Evolutionary conservation across 92 coral and sea anemone species (phyloP), one percentile per base, ranked within the genome.

Genomic region (Actinernus sp.): DNA sequence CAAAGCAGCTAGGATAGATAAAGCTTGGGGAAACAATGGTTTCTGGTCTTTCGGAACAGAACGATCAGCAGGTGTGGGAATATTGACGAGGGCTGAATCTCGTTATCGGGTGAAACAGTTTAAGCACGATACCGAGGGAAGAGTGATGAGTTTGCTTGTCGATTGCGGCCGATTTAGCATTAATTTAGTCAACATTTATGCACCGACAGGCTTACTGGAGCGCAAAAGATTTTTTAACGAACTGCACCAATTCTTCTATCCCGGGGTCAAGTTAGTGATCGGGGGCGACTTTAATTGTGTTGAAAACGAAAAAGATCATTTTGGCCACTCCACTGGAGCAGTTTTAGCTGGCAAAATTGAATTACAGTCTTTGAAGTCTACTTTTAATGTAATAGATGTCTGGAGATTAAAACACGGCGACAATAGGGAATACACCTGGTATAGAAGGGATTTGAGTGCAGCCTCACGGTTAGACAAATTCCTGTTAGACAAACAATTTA

Each of bases 281-380:
- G 83, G 45, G 1, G 84, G 89, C 0, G 79, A 75, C 28, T 83
- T 83, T 17, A 76, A 76, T 21, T 83, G 79, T 25, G 7, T 58
- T 1, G 84, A 83, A 14, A 2, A 4, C 0, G 23, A 28, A 0
- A 13, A 3, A 3, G 79, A 76, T 27, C 68, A 83, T 23, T 23
- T 49, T 7, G 90, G 90, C 1, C 79, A 80, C 0, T 39, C 56
- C 11, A 4, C 1, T 2, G 1, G 0, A 3, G 16, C 33, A 3
- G 63, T 62, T 5, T 20, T 25, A 3, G 31, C 52, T 0, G 61
- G n/a, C n/a, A n/a, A n/a, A n/a, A n/a, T n/a, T n/a, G n/a, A n/a
- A n/a, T n/a, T n/a, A n/a, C n/a, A n/a, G n/a, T n/a, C n/a, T n/a
- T n/a, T n/a, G n/a, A n/a, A n/a, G n/a, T n/a, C n/a, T n/a, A n/a